These are phyloP conservation scores for Neoascia interrupta DNA, from an alignment of 2,888 invertebrate genomes.

Conservation along the genomic window DNA sequence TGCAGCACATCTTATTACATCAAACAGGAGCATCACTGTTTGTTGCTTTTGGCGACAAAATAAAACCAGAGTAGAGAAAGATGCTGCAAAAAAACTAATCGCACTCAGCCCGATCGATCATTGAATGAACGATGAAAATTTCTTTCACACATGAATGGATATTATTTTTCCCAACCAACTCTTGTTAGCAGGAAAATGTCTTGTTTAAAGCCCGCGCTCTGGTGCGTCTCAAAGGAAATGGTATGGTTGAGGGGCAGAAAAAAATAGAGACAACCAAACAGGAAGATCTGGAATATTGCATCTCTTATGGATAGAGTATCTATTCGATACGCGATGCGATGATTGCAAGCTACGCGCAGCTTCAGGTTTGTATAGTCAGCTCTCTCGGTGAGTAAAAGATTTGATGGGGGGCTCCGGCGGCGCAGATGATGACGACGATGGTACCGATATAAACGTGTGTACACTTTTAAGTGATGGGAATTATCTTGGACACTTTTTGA, in stretches of 20 bases:
- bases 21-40: conserved; percentile 54
- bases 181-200: conserved; percentile 55
- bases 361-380: too few relatives aligned
- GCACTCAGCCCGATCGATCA: conserved; percentile 69
- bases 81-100: too few relatives aligned
- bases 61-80: conserved; percentile 55
- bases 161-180: conserved; percentile 59
- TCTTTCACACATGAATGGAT: conserved; percentile 68
- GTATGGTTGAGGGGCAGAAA: too few relatives aligned
- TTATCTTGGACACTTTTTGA: conserved; percentile 70
- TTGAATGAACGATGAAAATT: conserved; percentile 68
- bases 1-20: too few relatives aligned
- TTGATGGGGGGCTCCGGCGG: conserved; percentile 47
- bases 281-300: conserved; percentile 70
- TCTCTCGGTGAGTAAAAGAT: conserved; percentile 41
- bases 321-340: conserved; percentile 61
- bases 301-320: conserved; percentile 67
- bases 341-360: conserved; percentile 64
- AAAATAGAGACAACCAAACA: conserved; percentile 49
- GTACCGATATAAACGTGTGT: too few relatives aligned
- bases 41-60: conserved; percentile 64
- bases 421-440: conserved; percentile 27
- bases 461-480: conserved; percentile 69
- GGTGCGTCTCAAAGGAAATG: conserved; percentile 59
- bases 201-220: conserved; percentile 55